Base-by-base conservation (phyloP, 1,140 invertebrate genomes). In the Lordiphosa stackelbergi region DNA sequence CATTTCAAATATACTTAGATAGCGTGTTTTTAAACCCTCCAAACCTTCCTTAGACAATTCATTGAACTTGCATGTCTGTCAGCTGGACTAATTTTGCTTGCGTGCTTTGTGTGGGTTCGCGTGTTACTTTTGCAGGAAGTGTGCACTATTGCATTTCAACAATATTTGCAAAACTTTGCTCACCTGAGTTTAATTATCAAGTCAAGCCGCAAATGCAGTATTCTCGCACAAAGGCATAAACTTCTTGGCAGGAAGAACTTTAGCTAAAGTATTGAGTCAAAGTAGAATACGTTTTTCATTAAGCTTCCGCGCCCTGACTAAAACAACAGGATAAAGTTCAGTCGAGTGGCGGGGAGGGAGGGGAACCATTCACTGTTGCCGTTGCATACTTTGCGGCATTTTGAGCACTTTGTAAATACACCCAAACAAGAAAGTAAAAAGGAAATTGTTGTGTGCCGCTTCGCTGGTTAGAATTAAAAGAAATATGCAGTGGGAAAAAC, bases 361-460 rank as follows among this genome's bases (percentile, higher is more conserved):
- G 2, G 28, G 28, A 5, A 61, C 56, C 45, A 22, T 55, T 54
- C 38, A 48, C 40, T 52, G 60, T 61, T 38, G 4, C 43, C 22
- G 13, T 46, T 46, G 24, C 43, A 46, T 46, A 46, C 22, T 46
- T 31, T 46, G 43, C 24, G 43, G 57, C 57, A 63, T 63, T 61
- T 61, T 16, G 34, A 61, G 57, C 13, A 41, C 60, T 63, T 63
- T 37, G 57, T 35, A 62, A 62, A 52, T 63, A 63, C 61, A 58
- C 46, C 47, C 9, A 37, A 16, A 63, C 24, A 43, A 42, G 11
- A 31, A 28, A 34, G 8, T 12, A 60, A 13, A 36, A 24, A 51
- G 35, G 16, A 47, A 42, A 52, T 36, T 45, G 38, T 45, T 34
- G 46, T 8, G 6, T 19, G 40, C 16, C 13, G 40, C 42, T 5